Base-by-base conservation (phyloP, 2,113 vertebrate genomes). In the Stigmatopora argus region DNA sequence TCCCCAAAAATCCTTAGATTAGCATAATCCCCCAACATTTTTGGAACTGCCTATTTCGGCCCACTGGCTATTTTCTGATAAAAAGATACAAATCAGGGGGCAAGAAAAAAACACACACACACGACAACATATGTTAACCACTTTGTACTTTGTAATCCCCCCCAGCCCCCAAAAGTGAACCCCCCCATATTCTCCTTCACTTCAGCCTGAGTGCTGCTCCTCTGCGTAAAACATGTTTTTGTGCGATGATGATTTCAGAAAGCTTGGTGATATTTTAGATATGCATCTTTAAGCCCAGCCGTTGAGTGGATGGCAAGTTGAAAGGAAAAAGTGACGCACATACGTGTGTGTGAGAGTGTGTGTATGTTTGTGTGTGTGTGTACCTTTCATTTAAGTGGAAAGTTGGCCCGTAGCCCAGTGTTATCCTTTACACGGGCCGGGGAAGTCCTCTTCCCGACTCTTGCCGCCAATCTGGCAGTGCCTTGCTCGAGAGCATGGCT, bases 1-100 rank as follows among this genome's bases (percentile, higher is more conserved):
- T 31, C 26, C 26, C 26, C 26, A 1, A 31, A 31, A 31, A 31
- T 31, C 26, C 26, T 31, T 31, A 31, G 3, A 31, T 31, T 31
- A 31, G 26, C 26, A 31, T 31, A 31, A 31, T 31, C 26, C 26
- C 26, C 26, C 26, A 31, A 31, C 1, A 31, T 31, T 31, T 31
- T 31, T 31, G 1, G 26, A 31, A 31, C 80, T 31, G 78, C 26
- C 11, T 75, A 84, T 78, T 73, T 82, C 69, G 78, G 77, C 69
- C 62, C 82, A 77, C 75, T 69, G 83, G 77, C 70, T 73, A 18
- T 69, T 69, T 78, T 66, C 55, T 67, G 87, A 90, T 90, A 89
- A 88, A 81, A 72, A 75, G 88, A 90, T 90, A 90, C 78, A 64
- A 79, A 91, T 90, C 90, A 78, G 73, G 76, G 67, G 81, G 13